A percentile compares a stretch with the other conserved stretches of the same genome.
Evolutionary conservation across 2,797 vertebrate genomes (phyloP).

Genomic region (Acrocephalus scirpaceus): DNA sequence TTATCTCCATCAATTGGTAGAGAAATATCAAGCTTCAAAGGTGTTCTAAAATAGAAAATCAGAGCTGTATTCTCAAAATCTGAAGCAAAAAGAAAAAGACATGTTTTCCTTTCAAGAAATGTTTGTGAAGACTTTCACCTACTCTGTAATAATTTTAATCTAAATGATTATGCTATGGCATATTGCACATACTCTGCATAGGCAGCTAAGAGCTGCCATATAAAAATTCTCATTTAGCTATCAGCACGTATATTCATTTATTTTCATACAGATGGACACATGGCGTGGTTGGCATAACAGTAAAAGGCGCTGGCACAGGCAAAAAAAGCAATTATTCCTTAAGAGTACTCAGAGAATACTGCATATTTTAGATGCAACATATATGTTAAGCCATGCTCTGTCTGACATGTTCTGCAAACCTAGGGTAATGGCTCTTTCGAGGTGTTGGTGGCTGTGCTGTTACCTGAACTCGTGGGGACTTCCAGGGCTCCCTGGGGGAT

Average conservation of each 20-base stretch:
- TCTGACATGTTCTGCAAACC: neutral
- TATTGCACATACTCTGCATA: neutral
- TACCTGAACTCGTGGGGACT: neutral
- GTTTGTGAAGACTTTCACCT: neutral
- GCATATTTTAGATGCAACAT: neutral
- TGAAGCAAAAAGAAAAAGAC: neutral
- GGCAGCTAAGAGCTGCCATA: neutral
- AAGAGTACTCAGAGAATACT: neutral
- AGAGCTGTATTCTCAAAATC: neutral
- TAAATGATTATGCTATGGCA: neutral
- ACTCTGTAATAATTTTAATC: neutral
- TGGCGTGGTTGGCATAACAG: neutral
- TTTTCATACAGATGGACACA: neutral
- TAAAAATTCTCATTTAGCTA: neutral
- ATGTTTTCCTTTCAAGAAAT: neutral
- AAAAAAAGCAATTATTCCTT: neutral
- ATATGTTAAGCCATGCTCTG: neutral
- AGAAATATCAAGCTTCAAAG: neutral
- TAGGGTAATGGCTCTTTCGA: rapidly evolving
- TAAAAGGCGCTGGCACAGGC: neutral
- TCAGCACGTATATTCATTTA: neutral
- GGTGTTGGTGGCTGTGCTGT: neutral
- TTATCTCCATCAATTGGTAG: neutral
- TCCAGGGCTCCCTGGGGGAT: neutral
- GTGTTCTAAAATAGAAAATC: constrained; percentile 1